A percentile compares a stretch with the other conserved stretches of the same genome.
Conservation (phyloP, 1,140 invertebrate species). For the Metaphire vulgaris region DNA sequence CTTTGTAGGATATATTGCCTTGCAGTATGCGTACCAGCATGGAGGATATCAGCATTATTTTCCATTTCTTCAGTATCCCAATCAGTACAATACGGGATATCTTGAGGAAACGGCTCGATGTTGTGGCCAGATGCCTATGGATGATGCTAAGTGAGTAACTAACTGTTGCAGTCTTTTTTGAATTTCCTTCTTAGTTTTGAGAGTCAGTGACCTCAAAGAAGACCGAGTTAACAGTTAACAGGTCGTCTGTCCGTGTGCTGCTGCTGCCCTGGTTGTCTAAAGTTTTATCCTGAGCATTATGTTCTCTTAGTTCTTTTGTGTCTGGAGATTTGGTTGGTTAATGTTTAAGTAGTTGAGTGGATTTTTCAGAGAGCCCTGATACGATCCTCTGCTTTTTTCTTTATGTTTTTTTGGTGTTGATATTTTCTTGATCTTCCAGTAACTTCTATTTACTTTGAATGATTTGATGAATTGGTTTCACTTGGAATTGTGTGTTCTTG, state of each 20-base stretch:
- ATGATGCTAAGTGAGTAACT: neutral
- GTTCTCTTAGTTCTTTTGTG: neutral
- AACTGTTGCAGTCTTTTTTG: neutral
- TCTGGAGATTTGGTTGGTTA: no score
- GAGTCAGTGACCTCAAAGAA: no score
- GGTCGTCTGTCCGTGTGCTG: neutral
- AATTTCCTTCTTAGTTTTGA: neutral
- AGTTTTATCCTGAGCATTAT: neutral
- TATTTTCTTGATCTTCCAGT: no score
- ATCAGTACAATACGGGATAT: constrained; percentile 3
- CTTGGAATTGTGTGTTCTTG: no score
- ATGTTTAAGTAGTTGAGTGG: no score
- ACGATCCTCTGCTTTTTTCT: no score
- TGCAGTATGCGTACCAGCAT: neutral
- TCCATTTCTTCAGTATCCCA: neutral
- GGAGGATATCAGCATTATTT: neutral
- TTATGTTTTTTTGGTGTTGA: no score
- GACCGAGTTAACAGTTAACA: no score
- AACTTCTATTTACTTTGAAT: no score
- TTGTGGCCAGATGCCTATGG: neutral
- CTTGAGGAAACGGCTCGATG: constrained; percentile 6
- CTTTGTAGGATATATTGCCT: neutral
- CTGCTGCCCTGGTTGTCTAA: neutral
- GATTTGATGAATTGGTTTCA: no score
- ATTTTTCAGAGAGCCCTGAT: no score